Evolutionary conservation across 2,888 invertebrate genomes (phyloP).

Genomic region (Tromatobia lineatoria): DNA sequence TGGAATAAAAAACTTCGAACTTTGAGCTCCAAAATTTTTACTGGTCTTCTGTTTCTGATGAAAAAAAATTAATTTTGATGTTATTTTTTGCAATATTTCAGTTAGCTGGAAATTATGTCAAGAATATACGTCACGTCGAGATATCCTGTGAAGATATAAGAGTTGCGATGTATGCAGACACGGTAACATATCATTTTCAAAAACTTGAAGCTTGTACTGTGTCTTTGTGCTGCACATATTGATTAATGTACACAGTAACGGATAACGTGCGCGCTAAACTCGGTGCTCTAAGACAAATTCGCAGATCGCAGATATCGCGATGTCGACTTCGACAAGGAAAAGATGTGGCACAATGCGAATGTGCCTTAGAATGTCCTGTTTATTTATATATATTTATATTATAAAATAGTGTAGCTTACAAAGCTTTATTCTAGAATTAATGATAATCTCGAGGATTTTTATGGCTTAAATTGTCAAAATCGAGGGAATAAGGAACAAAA

Average conservation of each 20-base stretch:
- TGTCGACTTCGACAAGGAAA: background rate
- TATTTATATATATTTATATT: slow-evolving; percentile 44
- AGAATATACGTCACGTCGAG: slow-evolving; percentile 96
- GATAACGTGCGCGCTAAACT: slow-evolving; percentile 47
- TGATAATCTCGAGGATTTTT: slow-evolving; percentile 43
- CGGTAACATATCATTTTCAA: slow-evolving; percentile 88
- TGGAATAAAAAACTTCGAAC: background rate
- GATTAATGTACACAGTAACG: slow-evolving; percentile 66
- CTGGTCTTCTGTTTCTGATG: background rate
- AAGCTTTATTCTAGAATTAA: slow-evolving; percentile 66
- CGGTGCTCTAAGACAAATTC: slow-evolving; percentile 49
- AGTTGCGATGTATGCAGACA: slow-evolving; percentile 99
- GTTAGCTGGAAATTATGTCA: slow-evolving; percentile 98
- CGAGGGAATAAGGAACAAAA: slow-evolving; percentile 8
- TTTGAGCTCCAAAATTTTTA: background rate
- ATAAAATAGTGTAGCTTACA: slow-evolving; percentile 63
- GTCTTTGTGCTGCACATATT: slow-evolving; percentile 71
- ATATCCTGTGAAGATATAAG: slow-evolving; percentile 98
- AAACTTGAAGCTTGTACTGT: slow-evolving; percentile 70
- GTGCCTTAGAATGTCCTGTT: slow-evolving; percentile 45
- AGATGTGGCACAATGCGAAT: background rate
- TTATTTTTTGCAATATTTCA: slow-evolving; percentile 82
- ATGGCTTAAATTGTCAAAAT: slow-evolving; percentile 58
- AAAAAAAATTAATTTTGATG: slow-evolving; percentile 49
- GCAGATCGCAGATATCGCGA: slow-evolving; percentile 21